Evolutionary conservation across 2,113 vertebrate genomes (phyloP), one percentile per base, ranked within the genome.

Genomic region (Caranx melampygus): DNA sequence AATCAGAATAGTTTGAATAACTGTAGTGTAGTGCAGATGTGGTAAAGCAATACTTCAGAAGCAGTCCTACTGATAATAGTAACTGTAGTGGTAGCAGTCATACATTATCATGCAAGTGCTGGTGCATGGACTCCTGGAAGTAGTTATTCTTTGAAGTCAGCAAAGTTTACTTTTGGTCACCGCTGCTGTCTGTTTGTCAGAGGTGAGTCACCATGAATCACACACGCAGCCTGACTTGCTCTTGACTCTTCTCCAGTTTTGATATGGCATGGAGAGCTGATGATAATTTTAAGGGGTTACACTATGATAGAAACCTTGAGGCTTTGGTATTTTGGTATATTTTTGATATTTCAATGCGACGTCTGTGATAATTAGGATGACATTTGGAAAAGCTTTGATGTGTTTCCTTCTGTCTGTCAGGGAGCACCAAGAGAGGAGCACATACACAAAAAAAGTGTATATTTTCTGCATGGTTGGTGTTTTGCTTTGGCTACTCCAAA

Each of bases 301-400:
- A 33, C 49, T 71, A 78, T 54, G 60, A 77, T 63, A 85, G 70
- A 75, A 74, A 82, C 75, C 89, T 84, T 1, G 20, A 70, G 86
- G 89, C 81, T 78, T 84, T 90, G 84, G 87, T 86, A 84, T 91
- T 92, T 88, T 80, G 70, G 67, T 72, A 44, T 49, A 72, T 88
- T 83, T 91, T 85, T 93, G 60, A 86, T 88, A 88, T 90, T 91
- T 88, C 71, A 34, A 51, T 2, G 4, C 26, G 52, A 67, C 62
- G 64, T 84, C 84, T 64, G 72, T 61, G 84, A 82, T 93, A 91
- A 92, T 93, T 91, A 89, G 81, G 77, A 66, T 91, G 92, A 81
- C 92, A 92, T 93, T 93, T 92, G 67, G 69, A 83, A 65, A 69
- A 60, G 73, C 83, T 90, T 89, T 89, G 86, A 88, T 87, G 86